A percentile compares a stretch with the other conserved stretches of the same genome.
phyloP scores from a whole-genome alignment of 2,888 invertebrate genomes.

The Eupelmus urozonus region DNA sequence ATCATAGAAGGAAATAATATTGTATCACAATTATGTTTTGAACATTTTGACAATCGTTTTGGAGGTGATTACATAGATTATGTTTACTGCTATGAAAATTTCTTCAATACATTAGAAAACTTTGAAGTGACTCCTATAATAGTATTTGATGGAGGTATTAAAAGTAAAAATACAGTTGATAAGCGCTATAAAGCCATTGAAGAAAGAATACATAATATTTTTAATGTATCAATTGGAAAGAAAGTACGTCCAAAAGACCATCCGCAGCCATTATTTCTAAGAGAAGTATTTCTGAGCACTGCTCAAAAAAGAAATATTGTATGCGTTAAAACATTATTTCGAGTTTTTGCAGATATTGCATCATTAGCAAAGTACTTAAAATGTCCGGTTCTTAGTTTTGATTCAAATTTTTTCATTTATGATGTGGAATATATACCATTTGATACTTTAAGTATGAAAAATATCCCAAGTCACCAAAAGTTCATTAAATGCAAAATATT shows the following conservation, averaged over 20 bases:
- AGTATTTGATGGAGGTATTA: slow-evolving; percentile 89
- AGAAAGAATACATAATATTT: background rate
- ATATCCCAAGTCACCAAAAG: too few relatives aligned
- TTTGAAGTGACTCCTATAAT: slow-evolving; percentile 87
- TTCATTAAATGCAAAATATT: slow-evolving; percentile 91
- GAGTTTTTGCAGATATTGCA: slow-evolving; percentile 94
- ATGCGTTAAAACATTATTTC: slow-evolving; percentile 87
- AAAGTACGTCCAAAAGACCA: too few relatives aligned
- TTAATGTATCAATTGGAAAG: too few relatives aligned
- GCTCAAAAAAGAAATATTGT: slow-evolving; percentile 82
- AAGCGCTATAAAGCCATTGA: slow-evolving; percentile 78
- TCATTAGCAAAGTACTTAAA: slow-evolving; percentile 86
- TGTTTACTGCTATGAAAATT: slow-evolving; percentile 82
- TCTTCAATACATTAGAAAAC: slow-evolving; percentile 84
- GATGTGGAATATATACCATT: slow-evolving; percentile 90
- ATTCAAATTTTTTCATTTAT: slow-evolving; percentile 96
- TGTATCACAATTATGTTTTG: too few relatives aligned
- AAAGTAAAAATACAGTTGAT: slow-evolving; percentile 86
- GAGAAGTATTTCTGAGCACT: slow-evolving; percentile 86
- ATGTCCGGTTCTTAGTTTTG: slow-evolving; percentile 93
- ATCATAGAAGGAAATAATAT: too few relatives aligned
- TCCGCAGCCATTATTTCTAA: slow-evolving; percentile 86
- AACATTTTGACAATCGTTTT: too few relatives aligned
- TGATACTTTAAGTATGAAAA: slow-evolving; percentile 82
- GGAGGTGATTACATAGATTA: slow-evolving; percentile 92